Conservation (phyloP, 2,888 invertebrate genomes). For the Helleia helle region DNA sequence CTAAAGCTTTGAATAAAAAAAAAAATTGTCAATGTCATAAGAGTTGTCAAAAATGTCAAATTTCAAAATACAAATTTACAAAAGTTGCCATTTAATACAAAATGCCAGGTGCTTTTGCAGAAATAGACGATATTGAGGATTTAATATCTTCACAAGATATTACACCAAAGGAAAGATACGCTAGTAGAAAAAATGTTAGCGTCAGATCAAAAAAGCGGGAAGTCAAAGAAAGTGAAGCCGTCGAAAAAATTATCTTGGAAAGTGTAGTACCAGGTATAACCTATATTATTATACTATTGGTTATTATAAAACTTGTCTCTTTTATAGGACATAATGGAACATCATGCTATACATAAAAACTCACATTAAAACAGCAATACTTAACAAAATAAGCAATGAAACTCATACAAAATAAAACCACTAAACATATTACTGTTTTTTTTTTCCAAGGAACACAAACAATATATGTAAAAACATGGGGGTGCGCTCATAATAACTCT, state of each 20-base stretch:
- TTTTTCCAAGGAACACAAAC: slow-evolving; percentile 81
- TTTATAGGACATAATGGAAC: no score
- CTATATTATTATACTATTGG: no score
- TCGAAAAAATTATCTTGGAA: slow-evolving; percentile 65
- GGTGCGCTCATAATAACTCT: slow-evolving; percentile 97
- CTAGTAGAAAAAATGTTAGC: slow-evolving; percentile 79
- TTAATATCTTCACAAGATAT: slow-evolving; percentile 86
- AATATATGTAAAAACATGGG: slow-evolving; percentile 95
- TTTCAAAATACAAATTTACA: slow-evolving; percentile 3
- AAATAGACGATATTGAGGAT: slow-evolving; percentile 89
- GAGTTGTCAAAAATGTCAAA: slow-evolving; percentile 15
- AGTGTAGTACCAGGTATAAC: slow-evolving; percentile 76
- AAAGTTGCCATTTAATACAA: no score
- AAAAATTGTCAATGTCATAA: no score
- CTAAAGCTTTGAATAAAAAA: no score
- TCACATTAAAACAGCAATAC: no score
- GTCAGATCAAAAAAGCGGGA: slow-evolving; percentile 75
- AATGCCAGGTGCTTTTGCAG: slow-evolving; percentile 76
- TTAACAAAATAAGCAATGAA: no score
- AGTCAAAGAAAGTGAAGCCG: slow-evolving; percentile 35
- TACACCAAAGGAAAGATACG: slow-evolving; percentile 84
- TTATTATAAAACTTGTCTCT: no score
- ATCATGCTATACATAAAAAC: no score
- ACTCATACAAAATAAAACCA: no score
- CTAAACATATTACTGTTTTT: no score